Conservation (phyloP, 2,797 vertebrate genomes). For the Anguilla anguilla region DNA sequence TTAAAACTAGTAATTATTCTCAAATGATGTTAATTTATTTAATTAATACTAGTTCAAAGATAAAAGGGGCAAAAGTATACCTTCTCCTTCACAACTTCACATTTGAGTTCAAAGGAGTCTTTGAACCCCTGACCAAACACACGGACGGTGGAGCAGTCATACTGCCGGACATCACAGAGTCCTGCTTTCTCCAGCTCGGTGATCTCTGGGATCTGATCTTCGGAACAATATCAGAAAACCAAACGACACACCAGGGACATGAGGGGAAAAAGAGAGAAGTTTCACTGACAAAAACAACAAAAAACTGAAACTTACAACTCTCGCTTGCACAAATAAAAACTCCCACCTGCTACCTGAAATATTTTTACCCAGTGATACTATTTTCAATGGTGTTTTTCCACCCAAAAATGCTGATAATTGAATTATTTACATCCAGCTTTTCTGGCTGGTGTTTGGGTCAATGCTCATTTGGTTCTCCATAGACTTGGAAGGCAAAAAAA, state of each 20-base stretch:
- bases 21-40: background rate
- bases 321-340: background rate
- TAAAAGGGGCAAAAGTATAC: slow-evolving; percentile 61
- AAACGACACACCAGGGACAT: slow-evolving; percentile 29
- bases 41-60: background rate
- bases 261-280: background rate
- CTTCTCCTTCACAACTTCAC: slow-evolving; percentile 88
- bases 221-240: slow-evolving; percentile 54
- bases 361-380: background rate
- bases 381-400: background rate
- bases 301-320: background rate
- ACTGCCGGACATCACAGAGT: slow-evolving; percentile 79
- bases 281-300: slow-evolving; percentile 23
- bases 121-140: slow-evolving; percentile 81
- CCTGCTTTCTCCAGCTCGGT: slow-evolving; percentile 77
- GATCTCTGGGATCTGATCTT: slow-evolving; percentile 88
- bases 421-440: background rate
- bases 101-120: slow-evolving; percentile 78
- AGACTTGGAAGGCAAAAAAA: no score
- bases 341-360: background rate
- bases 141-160: slow-evolving; percentile 74
- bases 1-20: no score
- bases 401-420: background rate
- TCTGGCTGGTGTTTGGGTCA: no score
- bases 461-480: no score